phyloP scores from a whole-genome alignment of 2,888 invertebrate genomes.

The Tetragnatha montana region DNA sequence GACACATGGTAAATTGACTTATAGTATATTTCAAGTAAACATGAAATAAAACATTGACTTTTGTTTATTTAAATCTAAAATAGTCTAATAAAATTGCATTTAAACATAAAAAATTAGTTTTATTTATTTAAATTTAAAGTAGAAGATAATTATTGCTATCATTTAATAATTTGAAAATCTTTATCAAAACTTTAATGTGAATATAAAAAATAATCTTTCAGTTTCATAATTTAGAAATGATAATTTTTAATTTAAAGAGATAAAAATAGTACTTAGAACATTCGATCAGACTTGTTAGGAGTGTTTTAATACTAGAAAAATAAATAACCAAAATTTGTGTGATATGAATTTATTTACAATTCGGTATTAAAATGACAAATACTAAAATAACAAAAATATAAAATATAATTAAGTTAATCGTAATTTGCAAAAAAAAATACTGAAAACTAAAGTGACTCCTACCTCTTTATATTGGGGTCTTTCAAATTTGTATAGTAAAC shows the following conservation, averaged over 20 bases:
- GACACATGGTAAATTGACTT: no score
- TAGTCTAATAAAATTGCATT: no score
- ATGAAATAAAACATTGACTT: no score
- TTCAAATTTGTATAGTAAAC: conserved; percentile 95
- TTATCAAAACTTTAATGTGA: background rate
- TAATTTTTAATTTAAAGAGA: background rate
- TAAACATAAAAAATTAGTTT: no score
- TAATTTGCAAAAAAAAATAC: background rate
- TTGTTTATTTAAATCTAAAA: no score
- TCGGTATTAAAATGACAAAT: background rate
- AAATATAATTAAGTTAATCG: no score
- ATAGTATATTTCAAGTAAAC: no score
- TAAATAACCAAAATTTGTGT: conserved; percentile 1
- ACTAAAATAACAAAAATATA: no score
- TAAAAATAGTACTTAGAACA: background rate
- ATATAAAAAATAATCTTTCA: background rate
- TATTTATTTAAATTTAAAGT: no score
- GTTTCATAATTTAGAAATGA: background rate
- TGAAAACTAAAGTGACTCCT: conserved; percentile 37
- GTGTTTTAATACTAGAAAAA: background rate
- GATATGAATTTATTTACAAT: no score
- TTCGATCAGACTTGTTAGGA: background rate
- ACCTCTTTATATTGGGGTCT: conserved; percentile 91
- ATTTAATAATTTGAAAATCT: no score
- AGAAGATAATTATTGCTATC: no score